Base-by-base conservation (phyloP, 1,140 invertebrate species). In the Pseudomyrmex gracilis region DNA sequence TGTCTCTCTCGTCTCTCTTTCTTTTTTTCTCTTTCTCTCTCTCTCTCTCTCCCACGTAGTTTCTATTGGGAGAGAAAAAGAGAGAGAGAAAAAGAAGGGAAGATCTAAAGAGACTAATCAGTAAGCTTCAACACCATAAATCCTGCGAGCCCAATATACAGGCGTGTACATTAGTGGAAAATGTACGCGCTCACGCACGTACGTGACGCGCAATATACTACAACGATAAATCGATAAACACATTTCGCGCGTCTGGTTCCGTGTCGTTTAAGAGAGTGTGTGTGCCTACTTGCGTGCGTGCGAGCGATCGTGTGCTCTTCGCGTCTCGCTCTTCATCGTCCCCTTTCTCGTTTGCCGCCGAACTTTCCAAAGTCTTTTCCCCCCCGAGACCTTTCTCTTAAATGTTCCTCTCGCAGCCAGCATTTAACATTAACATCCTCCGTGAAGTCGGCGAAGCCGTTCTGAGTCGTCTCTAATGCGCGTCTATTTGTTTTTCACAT, bases 181-280 rank as follows among this genome's bases (percentile, higher is more conserved):
- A 80, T 80, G 76, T 71, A 71, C 51, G 66, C 83, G 66, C 34
- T 58, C 24, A 74, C 61, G 74, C 85, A 71, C 70, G 76, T 66
- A 83, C 84, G 70, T 71, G 71, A 76, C 71, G 84, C 66, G 78
- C 85, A 83, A 76, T 71, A 71, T 51, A 80, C 53, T 47, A 67
- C 85, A 86, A 86, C 85, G 86, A 87, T 87, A 86, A 87, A 87
- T 87, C 85, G 73, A 87, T 87, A 86, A 87, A 70, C n/a, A 63
- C 70, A 82, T 73, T 73, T 73, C 76, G 76, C 64, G 76, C 76
- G 64, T 47, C 76, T 68, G 43, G 43, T 80, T 43, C 45, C 51
- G 53, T 71, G 53, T 58, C 55, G 43, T 80, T 76, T 82, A 76
- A 74, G 43, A 43, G 71, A 45, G 55, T 82, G 63, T 83, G 82